Evolutionary conservation across 2,797 vertebrate genomes (phyloP).

Genomic region (Brotogeris chrysoptera): DNA sequence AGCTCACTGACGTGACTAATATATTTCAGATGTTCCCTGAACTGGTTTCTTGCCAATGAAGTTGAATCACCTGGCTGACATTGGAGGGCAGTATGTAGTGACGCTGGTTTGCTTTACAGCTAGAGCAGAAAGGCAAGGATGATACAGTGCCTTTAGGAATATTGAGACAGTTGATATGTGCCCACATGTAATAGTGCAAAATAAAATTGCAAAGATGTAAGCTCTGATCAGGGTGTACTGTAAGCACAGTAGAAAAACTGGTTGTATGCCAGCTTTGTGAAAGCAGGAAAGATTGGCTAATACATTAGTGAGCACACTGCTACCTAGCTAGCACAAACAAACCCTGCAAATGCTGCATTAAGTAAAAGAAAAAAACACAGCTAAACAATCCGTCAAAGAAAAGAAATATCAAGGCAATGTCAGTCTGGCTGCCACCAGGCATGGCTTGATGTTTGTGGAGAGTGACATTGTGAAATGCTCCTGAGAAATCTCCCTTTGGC

Average conservation of each 20-base stretch:
- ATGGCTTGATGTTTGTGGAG: constrained; percentile 56
- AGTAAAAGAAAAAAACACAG: background rate
- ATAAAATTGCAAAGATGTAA: background rate
- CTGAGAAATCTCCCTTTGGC: constrained; percentile 64
- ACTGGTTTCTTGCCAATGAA: background rate
- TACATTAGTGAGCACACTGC: background rate
- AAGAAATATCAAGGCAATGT: background rate
- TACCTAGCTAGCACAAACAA: background rate
- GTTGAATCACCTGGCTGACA: background rate
- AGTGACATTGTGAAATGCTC: constrained; percentile 63
- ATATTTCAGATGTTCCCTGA: background rate
- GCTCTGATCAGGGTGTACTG: background rate
- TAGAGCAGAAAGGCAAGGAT: background rate
- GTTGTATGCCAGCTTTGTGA: background rate
- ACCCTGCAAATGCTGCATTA: constrained; percentile 15
- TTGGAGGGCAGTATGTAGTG: background rate
- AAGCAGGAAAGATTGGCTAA: background rate
- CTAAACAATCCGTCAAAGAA: constrained; percentile 30
- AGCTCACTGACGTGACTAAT: background rate
- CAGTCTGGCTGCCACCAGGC: constrained; percentile 42
- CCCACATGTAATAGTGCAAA: background rate
- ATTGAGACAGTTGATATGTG: background rate
- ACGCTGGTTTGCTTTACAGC: background rate
- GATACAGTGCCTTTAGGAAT: background rate
- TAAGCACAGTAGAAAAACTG: background rate